phyloP scores from a whole-genome alignment of 2,888 invertebrate species.

The Chrysolina oricalcia region DNA sequence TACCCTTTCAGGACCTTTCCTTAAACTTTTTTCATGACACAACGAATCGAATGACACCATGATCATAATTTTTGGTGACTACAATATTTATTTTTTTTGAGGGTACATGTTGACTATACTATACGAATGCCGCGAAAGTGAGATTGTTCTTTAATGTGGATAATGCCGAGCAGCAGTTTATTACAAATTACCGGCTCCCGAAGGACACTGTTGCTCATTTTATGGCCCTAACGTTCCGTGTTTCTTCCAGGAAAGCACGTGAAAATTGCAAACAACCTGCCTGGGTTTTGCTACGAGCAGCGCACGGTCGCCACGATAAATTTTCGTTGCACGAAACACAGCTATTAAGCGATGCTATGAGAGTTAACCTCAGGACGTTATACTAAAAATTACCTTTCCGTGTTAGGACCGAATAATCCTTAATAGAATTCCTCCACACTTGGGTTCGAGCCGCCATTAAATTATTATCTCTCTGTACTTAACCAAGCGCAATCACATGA shows the following conservation, averaged over 20 bases:
- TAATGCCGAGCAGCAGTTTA: constrained; percentile 16
- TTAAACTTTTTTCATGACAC: too few relatives aligned
- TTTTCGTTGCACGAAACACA: constrained; percentile 12
- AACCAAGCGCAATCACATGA: too few relatives aligned
- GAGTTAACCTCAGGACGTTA: constrained; percentile 19
- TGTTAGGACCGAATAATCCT: neutral
- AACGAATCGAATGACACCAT: too few relatives aligned
- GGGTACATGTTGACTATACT: too few relatives aligned
- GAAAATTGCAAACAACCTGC: constrained; percentile 6
- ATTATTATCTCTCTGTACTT: neutral
- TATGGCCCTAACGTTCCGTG: constrained; percentile 3
- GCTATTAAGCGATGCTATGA: constrained; percentile 10
- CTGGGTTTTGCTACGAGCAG: neutral
- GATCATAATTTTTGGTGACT: too few relatives aligned
- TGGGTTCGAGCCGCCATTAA: neutral
- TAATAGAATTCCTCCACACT: neutral
- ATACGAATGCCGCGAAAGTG: neutral
- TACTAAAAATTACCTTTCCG: constrained; percentile 8
- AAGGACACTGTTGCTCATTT: constrained; percentile 4
- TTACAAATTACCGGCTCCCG: constrained; percentile 11
- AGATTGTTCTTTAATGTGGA: constrained; percentile 26
- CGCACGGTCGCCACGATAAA: neutral
- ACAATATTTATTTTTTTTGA: too few relatives aligned
- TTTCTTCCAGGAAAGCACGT: constrained; percentile 14
- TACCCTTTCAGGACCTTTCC: too few relatives aligned